Base-by-base conservation (phyloP, 2,888 invertebrate species). In the Dendrolimus houi region DNA sequence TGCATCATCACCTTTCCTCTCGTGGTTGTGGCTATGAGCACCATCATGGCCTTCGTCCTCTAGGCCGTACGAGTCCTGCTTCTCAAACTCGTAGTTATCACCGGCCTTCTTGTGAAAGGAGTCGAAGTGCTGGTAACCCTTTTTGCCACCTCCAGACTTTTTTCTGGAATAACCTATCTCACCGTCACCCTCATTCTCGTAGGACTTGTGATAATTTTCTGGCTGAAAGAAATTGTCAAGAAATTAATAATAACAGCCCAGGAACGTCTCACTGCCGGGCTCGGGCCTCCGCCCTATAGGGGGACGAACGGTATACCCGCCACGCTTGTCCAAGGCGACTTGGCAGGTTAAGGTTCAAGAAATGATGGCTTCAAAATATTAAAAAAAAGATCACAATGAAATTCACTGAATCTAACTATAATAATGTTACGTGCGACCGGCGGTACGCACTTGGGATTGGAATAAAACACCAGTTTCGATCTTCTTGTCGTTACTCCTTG, bases 41-140 rank as follows among this genome's bases (percentile, higher is more conserved):
- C 80, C 92, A 58, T 87, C 87, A 52, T 92, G 91, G 3, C 77
- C 85, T 41, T 83, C 90, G 13, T 89, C 82, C 13, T 92, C 92
- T 54, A 89, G 87, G 1, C 95, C 95, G 71, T 86, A 95, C 56
- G 93, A 92, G 54, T 93, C 92, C 70, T 94, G 92, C 70, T 93
- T 92, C 75, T 94, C 94, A 67, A 93, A 94, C 64, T 94, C 95
- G 77, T 94, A 95, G 71, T 93, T 92, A 78, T 95, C 95, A 0
- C 94, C 94, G 52, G 93, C 93, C 75, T 93, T 94, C 78, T 94
- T 95, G 82, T 95, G 94, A 83, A 86, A 95, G 56, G 94, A 93
- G 81, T 94, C 95, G 70, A 93, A 93, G 67, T 93, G 93, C 76
- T 94, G 94, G 85, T 95, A 95, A 0, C 95, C 95, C 65, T 94